Conservation (phyloP, 2,113 vertebrate genomes). For the Cygnus buccinator region DNA sequence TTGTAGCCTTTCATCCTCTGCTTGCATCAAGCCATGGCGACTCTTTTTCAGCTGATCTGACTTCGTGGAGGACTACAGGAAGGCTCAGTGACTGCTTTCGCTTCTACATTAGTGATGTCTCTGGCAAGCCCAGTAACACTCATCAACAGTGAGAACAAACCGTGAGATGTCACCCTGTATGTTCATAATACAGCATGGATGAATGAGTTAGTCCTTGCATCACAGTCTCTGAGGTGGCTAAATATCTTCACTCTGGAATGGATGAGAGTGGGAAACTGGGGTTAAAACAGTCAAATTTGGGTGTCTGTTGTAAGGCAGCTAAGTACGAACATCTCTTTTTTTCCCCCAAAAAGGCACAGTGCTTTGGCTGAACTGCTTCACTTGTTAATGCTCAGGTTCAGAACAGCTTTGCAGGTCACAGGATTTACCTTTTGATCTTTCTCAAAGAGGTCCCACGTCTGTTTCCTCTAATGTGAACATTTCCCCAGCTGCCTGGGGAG, state of each 20-base stretch:
- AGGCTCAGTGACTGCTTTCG: background rate
- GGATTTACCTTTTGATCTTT: background rate
- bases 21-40: background rate
- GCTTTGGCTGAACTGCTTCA: background rate
- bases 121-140: background rate
- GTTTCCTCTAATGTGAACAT: background rate
- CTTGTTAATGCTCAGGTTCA: background rate
- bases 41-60: background rate
- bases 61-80: background rate
- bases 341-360: background rate
- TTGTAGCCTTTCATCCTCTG: background rate
- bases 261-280: background rate
- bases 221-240: background rate
- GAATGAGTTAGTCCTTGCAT: background rate
- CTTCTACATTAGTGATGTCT: background rate
- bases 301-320: background rate
- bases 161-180: background rate
- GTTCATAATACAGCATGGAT: background rate
- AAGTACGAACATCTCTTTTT: background rate
- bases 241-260: background rate
- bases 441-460: background rate
- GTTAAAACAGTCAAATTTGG: background rate
- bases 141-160: background rate
- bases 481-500: background rate
- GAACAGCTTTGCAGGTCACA: background rate